Evolutionary conservation across 1,140 invertebrate genomes (phyloP).

Genomic region (Pemphigus obesinymphae): DNA sequence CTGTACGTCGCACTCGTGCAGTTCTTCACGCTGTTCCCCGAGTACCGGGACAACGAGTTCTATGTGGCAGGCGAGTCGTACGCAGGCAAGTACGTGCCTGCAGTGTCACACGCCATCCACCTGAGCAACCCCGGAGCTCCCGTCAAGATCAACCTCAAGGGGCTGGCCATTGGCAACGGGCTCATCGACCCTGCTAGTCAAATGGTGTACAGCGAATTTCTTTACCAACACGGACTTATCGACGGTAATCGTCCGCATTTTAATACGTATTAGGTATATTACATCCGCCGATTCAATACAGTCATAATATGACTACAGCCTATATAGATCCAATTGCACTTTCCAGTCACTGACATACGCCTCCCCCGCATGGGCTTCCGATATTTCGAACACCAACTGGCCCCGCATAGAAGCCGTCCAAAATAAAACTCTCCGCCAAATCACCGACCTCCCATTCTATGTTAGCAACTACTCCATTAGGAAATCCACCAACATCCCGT

Average conservation of each 20-base stretch:
- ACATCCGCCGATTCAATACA: too few relatives aligned
- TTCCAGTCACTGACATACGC: too few relatives aligned
- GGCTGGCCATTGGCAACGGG: constrained; percentile 80
- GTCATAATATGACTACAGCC: too few relatives aligned
- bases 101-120: constrained; percentile 55
- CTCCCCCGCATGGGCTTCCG: too few relatives aligned
- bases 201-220: constrained; percentile 70
- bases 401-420: too few relatives aligned
- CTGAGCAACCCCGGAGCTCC: constrained; percentile 56
- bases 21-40: constrained; percentile 64
- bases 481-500: too few relatives aligned
- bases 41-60: constrained; percentile 46
- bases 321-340: too few relatives aligned
- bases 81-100: constrained; percentile 58
- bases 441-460: too few relatives aligned
- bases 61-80: constrained; percentile 56
- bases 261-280: too few relatives aligned
- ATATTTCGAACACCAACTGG: too few relatives aligned
- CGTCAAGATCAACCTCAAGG: constrained; percentile 62
- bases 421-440: too few relatives aligned
- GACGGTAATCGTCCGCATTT: not conserved
- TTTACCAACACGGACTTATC: constrained; percentile 68
- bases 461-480: too few relatives aligned
- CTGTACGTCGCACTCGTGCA: constrained; percentile 64
- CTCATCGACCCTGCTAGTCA: constrained; percentile 75